Conservation (phyloP, 1,140 invertebrate genomes). For the Drosophila auraria region DNA sequence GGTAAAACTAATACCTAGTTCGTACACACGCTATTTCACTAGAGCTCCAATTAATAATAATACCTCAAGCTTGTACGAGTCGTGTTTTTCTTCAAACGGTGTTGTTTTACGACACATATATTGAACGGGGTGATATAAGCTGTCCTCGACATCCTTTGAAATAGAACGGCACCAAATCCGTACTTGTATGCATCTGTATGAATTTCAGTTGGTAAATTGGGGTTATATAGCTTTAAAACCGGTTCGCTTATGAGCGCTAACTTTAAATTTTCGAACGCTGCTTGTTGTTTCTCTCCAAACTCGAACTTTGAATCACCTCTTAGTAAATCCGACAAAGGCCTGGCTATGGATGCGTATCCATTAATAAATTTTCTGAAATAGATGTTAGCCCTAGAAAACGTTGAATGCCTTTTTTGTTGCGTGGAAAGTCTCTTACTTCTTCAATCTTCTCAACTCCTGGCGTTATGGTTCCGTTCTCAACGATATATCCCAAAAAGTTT, state of each 20-base stretch:
- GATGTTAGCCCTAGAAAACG: too few relatives aligned
- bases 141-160: constrained; percentile 4
- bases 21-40: constrained; percentile 36
- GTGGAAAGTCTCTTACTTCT: too few relatives aligned
- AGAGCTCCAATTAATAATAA: constrained; percentile 45
- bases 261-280: not conserved
- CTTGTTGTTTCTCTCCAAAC: not conserved
- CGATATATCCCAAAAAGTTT: too few relatives aligned
- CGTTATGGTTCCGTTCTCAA: too few relatives aligned
- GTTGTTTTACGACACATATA: constrained; percentile 21
- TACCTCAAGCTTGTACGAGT: constrained; percentile 29
- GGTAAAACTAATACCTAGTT: constrained; percentile 30
- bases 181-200: constrained; percentile 12
- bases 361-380: too few relatives aligned
- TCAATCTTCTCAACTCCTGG: too few relatives aligned
- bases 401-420: too few relatives aligned
- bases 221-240: constrained; percentile 3
- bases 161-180: not conserved
- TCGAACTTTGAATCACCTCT: too few relatives aligned
- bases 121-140: constrained; percentile 9
- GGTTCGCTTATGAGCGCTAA: too few relatives aligned
- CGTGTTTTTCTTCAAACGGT: constrained; percentile 8
- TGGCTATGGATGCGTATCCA: too few relatives aligned
- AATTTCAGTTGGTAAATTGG: constrained; percentile 5
- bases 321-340: too few relatives aligned